Evolutionary conservation across 2,113 vertebrate species (phyloP).

Genomic region (Numida meleagris): DNA sequence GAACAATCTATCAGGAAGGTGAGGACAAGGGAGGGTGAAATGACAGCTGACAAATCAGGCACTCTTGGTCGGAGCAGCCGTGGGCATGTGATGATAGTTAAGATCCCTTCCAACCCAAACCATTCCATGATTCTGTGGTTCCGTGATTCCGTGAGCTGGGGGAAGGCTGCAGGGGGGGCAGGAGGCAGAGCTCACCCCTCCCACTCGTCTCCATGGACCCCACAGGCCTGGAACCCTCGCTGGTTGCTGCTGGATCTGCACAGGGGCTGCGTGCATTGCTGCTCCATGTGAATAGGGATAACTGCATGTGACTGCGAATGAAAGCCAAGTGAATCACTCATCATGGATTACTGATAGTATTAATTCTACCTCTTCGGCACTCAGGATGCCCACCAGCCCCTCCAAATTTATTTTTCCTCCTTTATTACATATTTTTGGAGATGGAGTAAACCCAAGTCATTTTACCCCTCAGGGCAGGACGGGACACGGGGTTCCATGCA

Average conservation of each 20-base stretch:
- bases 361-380: slow-evolving; percentile 47
- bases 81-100: neutral
- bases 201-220: rapidly evolving
- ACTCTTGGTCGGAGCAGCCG: neutral
- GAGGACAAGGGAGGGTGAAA: neutral
- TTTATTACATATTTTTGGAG: neutral
- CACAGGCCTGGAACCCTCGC: neutral
- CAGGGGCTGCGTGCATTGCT: neutral
- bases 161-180: rapidly evolving
- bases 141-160: neutral
- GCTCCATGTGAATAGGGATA: neutral
- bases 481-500: too few species aligned
- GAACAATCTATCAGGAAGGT: neutral
- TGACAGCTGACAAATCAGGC: neutral
- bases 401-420: neutral
- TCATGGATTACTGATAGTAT: slow-evolving; percentile 53
- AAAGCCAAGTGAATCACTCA: slow-evolving; percentile 43
- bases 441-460: neutral
- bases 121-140: neutral
- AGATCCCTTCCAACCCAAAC: neutral
- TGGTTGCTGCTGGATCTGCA: neutral
- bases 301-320: slow-evolving; percentile 19
- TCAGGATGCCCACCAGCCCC: slow-evolving; percentile 6
- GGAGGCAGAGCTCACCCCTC: neutral
- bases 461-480: neutral